Evolutionary conservation across 2,888 invertebrate species (phyloP).

Genomic region (Mythimna pallens): DNA sequence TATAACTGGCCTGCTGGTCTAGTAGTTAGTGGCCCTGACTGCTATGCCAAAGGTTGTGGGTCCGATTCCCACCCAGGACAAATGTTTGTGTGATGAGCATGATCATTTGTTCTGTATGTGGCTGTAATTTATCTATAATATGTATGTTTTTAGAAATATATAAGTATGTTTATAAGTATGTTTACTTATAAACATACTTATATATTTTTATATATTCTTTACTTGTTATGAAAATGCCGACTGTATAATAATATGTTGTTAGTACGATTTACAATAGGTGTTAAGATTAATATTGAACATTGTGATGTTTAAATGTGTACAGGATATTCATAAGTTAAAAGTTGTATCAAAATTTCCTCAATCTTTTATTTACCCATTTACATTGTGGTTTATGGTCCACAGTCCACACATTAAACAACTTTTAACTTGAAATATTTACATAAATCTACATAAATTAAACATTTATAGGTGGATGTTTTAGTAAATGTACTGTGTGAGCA

Average conservation of each 20-base stretch:
- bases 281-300: background rate
- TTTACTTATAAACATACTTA: too few relatives aligned
- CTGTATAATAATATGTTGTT: background rate
- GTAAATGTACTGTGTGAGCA: background rate
- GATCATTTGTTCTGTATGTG: too few relatives aligned
- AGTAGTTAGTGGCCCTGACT: too few relatives aligned
- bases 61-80: too few relatives aligned
- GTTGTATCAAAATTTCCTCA: background rate
- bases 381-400: background rate
- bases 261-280: background rate
- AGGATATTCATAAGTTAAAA: background rate
- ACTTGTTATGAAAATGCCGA: slow-evolving; percentile 1
- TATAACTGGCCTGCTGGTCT: too few relatives aligned
- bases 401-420: background rate
- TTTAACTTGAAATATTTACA: background rate
- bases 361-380: background rate
- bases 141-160: too few relatives aligned
- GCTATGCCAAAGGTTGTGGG: too few relatives aligned
- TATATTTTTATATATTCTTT: too few relatives aligned
- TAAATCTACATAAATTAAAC: slow-evolving; percentile 22
- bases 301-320: background rate
- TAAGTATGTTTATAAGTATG: too few relatives aligned
- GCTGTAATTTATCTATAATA: too few relatives aligned
- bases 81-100: too few relatives aligned
- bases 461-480: background rate